These are phyloP conservation scores for Unio pictorum DNA, from an alignment of 2,888 invertebrate genomes.

Conservation along the genomic window DNA sequence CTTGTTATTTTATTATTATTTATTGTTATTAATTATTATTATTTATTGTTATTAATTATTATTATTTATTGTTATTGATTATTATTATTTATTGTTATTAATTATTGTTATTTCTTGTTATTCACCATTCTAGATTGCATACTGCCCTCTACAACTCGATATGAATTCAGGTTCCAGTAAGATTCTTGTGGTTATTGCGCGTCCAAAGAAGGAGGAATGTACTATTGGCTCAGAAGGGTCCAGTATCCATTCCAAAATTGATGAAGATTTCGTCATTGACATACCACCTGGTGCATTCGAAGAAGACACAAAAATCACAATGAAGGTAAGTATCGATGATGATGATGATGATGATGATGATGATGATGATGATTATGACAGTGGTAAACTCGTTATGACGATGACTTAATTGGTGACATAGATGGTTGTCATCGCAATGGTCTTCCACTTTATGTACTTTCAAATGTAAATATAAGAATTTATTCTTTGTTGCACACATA, in stretches of 20 bases:
- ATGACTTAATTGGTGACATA: too few species aligned
- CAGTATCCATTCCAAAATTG: constrained; percentile 22
- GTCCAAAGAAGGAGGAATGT: constrained; percentile 20
- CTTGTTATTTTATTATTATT: neutral
- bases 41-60: neutral
- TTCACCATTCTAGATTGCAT: constrained; percentile 10
- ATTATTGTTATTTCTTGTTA: neutral
- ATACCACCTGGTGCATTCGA: constrained; percentile 23
- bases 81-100: neutral
- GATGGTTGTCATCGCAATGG: too few species aligned
- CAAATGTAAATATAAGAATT: too few species aligned
- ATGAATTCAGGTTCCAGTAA: constrained; percentile 21
- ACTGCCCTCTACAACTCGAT: constrained; percentile 16
- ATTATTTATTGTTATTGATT: too few species aligned
- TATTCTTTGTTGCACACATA: too few species aligned
- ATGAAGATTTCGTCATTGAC: constrained; percentile 18
- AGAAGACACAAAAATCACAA: constrained; percentile 14
- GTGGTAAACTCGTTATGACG: too few species aligned
- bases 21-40: too few species aligned
- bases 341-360: too few species aligned
- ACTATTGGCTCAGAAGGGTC: constrained; percentile 4
- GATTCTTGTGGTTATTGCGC: constrained; percentile 14
- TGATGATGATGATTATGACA: too few species aligned
- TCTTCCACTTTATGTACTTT: too few species aligned
- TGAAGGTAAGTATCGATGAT: constrained; percentile 11